These are phyloP conservation scores for Drosophila picticornis DNA, from an alignment of 2,888 invertebrate genomes.

Conservation along the genomic window DNA sequence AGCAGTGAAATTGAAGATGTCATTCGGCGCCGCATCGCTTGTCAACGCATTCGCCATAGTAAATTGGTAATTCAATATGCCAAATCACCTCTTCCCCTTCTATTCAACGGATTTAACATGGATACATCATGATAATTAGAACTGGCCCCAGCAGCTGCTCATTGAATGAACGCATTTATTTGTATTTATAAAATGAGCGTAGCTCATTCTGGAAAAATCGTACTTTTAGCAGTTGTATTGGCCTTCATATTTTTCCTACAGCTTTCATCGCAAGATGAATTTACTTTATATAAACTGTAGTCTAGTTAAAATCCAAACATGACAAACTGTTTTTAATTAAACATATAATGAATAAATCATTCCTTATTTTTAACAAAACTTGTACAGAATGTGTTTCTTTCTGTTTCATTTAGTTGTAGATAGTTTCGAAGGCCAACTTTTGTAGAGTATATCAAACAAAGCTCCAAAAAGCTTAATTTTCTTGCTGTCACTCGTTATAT, in stretches of 20 bases:
- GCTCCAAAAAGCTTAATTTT: no score
- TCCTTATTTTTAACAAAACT: no score
- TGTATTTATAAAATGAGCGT: background rate
- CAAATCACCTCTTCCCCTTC: background rate
- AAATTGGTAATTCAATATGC: constrained; percentile 68
- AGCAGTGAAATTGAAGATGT: constrained; percentile 21
- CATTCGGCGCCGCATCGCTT: constrained; percentile 7
- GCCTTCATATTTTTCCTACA: background rate
- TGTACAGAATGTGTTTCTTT: background rate
- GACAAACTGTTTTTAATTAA: background rate
- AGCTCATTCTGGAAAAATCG: background rate
- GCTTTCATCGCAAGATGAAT: background rate
- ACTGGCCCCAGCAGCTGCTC: constrained; percentile 9
- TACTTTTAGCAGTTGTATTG: background rate
- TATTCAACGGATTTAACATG: background rate
- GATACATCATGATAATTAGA: background rate
- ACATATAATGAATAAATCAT: background rate
- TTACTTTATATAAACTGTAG: background rate
- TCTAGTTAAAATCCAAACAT: background rate
- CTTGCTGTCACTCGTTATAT: no score
- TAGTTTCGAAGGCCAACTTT: background rate
- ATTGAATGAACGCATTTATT: constrained; percentile 19
- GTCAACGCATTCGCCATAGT: constrained; percentile 55
- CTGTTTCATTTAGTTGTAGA: background rate
- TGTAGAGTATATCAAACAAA: no score